Percentiles rank a stretch among this genome's conserved stretches.
These are phyloP conservation scores for Chrysaora quinquecirrha DNA, from an alignment of 30 jellyfish, hydroid and myxozoan genomes.

Conservation along the genomic window DNA sequence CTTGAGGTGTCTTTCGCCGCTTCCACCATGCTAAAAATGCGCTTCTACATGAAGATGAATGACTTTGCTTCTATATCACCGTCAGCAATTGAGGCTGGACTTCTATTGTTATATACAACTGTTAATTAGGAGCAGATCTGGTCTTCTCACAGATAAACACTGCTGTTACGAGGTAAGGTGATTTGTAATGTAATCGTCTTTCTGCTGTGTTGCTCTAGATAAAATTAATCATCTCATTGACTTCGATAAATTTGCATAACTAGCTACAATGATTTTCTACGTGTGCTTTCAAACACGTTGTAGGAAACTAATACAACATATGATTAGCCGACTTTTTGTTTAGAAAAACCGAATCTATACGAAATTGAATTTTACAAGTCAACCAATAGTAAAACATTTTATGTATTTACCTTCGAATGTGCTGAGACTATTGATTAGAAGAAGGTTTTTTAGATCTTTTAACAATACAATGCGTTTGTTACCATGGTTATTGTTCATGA, in stretches of 20 bases:
- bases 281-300: neutral
- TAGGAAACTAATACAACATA: neutral
- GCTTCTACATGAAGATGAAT: neutral
- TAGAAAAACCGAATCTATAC: neutral
- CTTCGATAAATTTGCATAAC: neutral
- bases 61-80: neutral
- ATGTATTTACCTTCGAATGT: slow-evolving; percentile 35
- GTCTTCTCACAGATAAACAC: neutral
- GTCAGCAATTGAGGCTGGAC: neutral
- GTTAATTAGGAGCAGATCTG: neutral
- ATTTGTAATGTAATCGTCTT: neutral
- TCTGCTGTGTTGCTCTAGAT: no score
- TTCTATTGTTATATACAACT: neutral
- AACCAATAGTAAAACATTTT: neutral
- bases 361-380: neutral
- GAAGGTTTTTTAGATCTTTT: slow-evolving; percentile 18
- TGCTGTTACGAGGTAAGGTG: neutral
- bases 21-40: neutral
- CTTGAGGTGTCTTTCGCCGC: neutral
- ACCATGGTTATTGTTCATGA: slow-evolving; percentile 72
- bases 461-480: slow-evolving; percentile 44
- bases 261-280: no score
- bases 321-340: neutral
- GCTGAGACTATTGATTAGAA: slow-evolving; percentile 36
- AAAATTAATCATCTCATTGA: no score